phyloP scores from a whole-genome alignment of 2,888 invertebrate species.

The Rotaria sp. region DNA sequence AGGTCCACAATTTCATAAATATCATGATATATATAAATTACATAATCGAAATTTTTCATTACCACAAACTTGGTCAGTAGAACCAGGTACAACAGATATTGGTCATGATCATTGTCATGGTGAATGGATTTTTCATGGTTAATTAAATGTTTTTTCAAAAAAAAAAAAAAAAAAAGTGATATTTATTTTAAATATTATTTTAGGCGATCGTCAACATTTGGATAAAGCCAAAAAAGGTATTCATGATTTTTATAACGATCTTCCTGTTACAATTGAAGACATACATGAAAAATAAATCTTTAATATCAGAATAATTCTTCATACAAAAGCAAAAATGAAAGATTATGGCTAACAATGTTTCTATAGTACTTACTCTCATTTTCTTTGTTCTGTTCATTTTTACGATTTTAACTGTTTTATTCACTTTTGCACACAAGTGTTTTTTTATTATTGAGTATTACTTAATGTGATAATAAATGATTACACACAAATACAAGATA shows the following conservation, averaged over 20 bases:
- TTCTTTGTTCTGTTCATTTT: background rate
- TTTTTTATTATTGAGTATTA: too few species aligned
- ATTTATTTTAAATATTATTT: background rate
- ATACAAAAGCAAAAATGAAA: background rate
- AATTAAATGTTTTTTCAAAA: background rate
- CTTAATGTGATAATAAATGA: too few species aligned
- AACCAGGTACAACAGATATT: slow-evolving; percentile 7
- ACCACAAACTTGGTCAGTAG: background rate
- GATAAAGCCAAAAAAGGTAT: background rate
- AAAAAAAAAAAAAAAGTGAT: background rate
- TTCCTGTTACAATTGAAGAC: background rate
- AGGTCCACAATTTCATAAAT: background rate
- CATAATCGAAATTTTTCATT: background rate
- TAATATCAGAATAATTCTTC: background rate
- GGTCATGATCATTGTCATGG: slow-evolving; percentile 10
- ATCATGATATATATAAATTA: background rate
- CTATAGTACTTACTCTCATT: background rate
- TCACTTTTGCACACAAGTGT: background rate
- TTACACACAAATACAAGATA: too few species aligned
- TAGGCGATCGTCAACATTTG: background rate
- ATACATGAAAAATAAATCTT: background rate
- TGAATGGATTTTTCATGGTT: background rate
- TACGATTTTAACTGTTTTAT: background rate
- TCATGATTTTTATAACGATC: background rate
- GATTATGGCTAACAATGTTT: background rate